phyloP scores from a whole-genome alignment of 2,113 vertebrate genomes.

The Ictalurus punctatus region DNA sequence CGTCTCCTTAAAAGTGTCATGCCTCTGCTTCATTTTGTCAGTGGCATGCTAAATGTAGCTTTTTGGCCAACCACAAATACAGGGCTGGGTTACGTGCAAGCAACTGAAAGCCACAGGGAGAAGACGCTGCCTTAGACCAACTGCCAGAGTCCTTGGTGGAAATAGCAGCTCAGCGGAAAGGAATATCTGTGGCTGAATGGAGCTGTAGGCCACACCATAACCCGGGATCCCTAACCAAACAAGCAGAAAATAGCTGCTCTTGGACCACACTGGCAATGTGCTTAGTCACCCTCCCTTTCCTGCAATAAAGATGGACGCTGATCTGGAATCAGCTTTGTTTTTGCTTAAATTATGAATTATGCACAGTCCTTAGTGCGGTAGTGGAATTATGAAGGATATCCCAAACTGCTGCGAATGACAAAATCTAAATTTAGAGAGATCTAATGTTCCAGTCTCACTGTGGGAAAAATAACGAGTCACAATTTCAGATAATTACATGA shows the following conservation, averaged over 20 bases:
- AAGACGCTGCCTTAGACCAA: constrained; percentile 82
- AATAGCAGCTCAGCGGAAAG: constrained; percentile 73
- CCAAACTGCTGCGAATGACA: neutral
- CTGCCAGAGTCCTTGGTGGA: constrained; percentile 78
- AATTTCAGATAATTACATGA: constrained; percentile 17
- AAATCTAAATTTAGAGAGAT: constrained; percentile 1
- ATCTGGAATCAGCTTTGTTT: constrained; percentile 25
- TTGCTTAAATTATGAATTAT: neutral
- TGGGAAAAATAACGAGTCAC: constrained; percentile 23
- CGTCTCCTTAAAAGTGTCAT: constrained; percentile 68
- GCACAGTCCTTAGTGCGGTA: neutral
- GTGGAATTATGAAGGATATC: neutral
- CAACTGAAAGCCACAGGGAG: constrained; percentile 81
- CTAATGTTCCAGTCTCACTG: neutral
- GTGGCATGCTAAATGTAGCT: constrained; percentile 86
- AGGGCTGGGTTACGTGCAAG: constrained; percentile 81
- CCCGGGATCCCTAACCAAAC: constrained; percentile 75
- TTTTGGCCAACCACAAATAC: constrained; percentile 85
- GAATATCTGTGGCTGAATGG: constrained; percentile 23
- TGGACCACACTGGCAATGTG: constrained; percentile 76
- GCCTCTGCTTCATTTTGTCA: constrained; percentile 85
- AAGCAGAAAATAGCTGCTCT: constrained; percentile 83
- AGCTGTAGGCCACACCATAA: constrained; percentile 62
- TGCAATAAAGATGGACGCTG: constrained; percentile 47
- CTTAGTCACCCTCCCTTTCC: constrained; percentile 68